A percentile compares a stretch with the other conserved stretches of the same genome.
Conservation (phyloP, 1,140 invertebrate genomes). For the Chironomus striatipennis region DNA sequence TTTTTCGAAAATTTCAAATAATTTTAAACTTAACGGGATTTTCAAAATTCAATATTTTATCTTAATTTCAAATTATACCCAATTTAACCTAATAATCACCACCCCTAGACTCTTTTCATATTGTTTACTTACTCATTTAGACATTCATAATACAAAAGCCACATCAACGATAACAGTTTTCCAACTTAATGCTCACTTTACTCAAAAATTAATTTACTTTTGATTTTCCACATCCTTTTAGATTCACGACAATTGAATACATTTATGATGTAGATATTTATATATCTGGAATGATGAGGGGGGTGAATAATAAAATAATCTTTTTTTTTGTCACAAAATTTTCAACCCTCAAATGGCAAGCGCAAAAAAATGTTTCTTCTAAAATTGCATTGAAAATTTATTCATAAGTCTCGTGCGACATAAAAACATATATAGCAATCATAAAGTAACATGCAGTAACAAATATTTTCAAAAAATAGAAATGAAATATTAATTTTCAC, state of each 20-base stretch:
- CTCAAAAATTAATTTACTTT: slow-evolving; percentile 15
- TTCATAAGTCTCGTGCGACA: slow-evolving; percentile 6
- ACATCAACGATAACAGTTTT: slow-evolving; percentile 8
- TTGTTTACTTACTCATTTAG: too few species aligned
- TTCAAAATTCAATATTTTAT: too few species aligned
- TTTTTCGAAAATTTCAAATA: too few species aligned
- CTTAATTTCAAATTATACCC: too few species aligned
- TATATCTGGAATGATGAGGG: neutral
- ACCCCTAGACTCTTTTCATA: too few species aligned
- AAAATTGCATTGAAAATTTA: neutral
- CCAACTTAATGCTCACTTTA: neutral
- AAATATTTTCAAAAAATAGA: neutral
- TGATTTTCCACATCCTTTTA: slow-evolving; percentile 20
- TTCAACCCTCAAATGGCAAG: neutral
- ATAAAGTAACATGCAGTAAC: neutral
- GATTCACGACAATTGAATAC: neutral
- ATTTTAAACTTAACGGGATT: too few species aligned
- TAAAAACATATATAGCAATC: slow-evolving; percentile 6
- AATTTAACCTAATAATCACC: too few species aligned
- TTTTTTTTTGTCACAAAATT: neutral
- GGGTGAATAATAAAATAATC: neutral
- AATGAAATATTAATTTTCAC: slow-evolving; percentile 7
- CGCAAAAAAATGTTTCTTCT: neutral
- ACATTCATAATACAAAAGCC: neutral
- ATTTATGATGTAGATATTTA: too few species aligned